Conservation (phyloP, 2,888 invertebrate species). For the Onthophagus sagittarius region DNA sequence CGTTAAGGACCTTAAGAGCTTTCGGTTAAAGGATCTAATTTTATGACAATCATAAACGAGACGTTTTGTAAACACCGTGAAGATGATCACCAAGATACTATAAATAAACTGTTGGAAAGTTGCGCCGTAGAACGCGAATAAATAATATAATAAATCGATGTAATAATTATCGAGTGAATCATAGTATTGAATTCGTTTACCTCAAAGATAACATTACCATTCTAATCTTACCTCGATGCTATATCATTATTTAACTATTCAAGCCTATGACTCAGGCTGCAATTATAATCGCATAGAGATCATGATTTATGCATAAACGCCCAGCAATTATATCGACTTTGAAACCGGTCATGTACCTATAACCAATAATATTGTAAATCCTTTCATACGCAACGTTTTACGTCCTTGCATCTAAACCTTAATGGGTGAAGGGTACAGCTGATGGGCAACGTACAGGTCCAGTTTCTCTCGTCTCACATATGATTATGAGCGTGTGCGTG, state of each 20-base stretch:
- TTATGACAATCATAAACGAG: neutral
- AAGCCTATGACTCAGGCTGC: neutral
- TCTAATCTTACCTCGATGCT: too few species aligned
- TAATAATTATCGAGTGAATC: too few species aligned
- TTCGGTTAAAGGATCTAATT: neutral
- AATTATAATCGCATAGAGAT: neutral
- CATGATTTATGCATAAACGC: neutral
- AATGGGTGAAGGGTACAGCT: neutral
- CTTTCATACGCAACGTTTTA: neutral
- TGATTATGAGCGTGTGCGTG: neutral
- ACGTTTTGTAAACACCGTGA: neutral
- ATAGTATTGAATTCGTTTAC: too few species aligned
- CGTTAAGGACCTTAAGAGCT: neutral
- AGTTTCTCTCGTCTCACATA: neutral
- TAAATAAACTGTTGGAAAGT: neutral
- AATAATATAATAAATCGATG: too few species aligned
- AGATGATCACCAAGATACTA: neutral
- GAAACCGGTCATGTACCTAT: neutral
- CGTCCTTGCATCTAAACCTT: neutral
- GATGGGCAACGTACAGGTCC: neutral
- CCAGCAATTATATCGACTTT: neutral
- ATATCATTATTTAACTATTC: neutral
- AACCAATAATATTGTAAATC: neutral
- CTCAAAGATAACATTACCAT: too few species aligned
- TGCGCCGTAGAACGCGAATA: neutral